Base-by-base conservation (phyloP, 2,113 vertebrate genomes). In the Vicugna pacos region DNA sequence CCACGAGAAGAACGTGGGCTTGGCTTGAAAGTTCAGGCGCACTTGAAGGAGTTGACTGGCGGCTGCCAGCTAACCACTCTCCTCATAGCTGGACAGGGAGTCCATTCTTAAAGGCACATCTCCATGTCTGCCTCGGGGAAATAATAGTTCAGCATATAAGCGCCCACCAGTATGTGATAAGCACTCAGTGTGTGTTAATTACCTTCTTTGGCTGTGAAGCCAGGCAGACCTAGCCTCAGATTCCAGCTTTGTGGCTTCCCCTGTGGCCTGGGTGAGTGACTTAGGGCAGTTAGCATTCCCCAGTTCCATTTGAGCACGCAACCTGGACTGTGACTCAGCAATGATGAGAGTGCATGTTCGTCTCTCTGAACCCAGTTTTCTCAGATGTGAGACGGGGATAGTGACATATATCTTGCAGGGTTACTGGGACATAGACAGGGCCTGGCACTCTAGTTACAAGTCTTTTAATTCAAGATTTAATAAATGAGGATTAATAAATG, bases 391-490 rank as follows among this genome's bases (percentile, higher is more conserved):
- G 32, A n/a, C 5, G 6, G 30, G 26, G 67, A 94, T 12, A 20
- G 19, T 52, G 38, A 24, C 6, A 17, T 2, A 26, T 3, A 38
- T 32, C 48, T 77, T 58, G 8, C 56, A 50, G 84, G 73, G 6
- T 38, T 3, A 2, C 3, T n/a, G 64, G 73, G 58, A 64, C 72
- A 46, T 2, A 50, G 8, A 4, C 24, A 42, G 48, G 50, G 54
- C 73, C 84, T 35, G 46, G 30, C 26, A 56, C 24, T 89, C 22
- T 30, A 64, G 60, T 54, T 65, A 8, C 6, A 64, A 46, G 54
- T 65, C 52, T 94, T 85, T 93, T 73, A 7, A 32, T 38, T 86
- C 52, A 86, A 54, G 69, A 38, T 50, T 82, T 62, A 65, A 26
- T 72, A 69, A 67, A 50, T 81, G 20, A 60, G 35, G 70, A 30